Conservation (phyloP, 2,113 vertebrate species). For the Orthonyx spaldingii region DNA sequence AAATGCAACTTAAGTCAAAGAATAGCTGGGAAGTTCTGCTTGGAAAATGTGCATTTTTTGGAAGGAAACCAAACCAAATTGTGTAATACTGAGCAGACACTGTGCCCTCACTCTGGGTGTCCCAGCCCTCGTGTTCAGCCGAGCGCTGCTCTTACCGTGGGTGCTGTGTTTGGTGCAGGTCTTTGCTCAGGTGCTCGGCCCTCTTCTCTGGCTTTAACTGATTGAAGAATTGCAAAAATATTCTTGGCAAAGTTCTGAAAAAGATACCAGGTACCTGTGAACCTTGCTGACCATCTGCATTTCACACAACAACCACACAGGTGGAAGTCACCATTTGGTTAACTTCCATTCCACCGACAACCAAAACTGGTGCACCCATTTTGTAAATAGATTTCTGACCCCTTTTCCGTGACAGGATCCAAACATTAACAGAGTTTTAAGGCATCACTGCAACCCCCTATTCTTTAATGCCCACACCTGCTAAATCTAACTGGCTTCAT, state of each 20-base stretch:
- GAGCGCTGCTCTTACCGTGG: conserved; percentile 76
- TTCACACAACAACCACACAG: neutral
- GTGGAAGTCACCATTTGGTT: neutral
- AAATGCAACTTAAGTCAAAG: neutral
- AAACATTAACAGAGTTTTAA: neutral
- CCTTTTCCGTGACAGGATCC: neutral
- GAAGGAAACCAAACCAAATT: neutral
- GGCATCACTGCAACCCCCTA: accelerated
- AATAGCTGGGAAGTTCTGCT: neutral
- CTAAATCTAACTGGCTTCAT: neutral
- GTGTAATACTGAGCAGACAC: neutral
- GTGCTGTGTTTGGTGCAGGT: conserved; percentile 87
- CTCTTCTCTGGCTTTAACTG: conserved; percentile 97
- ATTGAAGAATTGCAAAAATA: conserved; percentile 98
- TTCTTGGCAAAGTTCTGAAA: conserved; percentile 98
- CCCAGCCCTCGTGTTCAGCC: neutral
- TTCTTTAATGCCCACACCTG: neutral
- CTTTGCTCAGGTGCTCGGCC: conserved; percentile 93
- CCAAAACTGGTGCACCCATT: neutral
- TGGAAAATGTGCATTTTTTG: neutral
- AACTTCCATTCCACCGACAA: neutral
- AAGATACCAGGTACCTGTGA: conserved; percentile 10
- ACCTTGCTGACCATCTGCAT: neutral
- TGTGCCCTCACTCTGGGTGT: neutral
- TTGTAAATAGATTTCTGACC: neutral